A percentile compares a stretch with the other conserved stretches of the same genome.
phyloP scores from a whole-genome alignment of 2,888 invertebrate species.

The Tupiocoris notatus region DNA sequence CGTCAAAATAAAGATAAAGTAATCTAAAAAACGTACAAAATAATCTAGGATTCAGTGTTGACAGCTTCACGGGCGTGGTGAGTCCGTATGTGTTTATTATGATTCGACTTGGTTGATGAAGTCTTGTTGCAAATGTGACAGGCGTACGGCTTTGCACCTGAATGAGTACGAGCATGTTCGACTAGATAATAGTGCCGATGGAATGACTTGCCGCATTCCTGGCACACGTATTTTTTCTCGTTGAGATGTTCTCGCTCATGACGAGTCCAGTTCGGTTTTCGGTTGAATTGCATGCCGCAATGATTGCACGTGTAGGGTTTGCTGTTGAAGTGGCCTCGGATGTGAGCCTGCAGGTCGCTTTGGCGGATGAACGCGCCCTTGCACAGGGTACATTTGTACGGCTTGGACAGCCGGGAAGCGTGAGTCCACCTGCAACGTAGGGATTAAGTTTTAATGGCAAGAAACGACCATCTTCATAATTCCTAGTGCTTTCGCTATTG shows the following conservation, averaged over 20 bases:
- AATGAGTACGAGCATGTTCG: conserved; percentile 83
- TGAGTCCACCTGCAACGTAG: conserved; percentile 74
- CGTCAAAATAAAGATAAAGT: too few relatives aligned
- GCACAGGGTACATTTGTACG: conserved; percentile 79
- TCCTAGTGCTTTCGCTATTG: too few relatives aligned
- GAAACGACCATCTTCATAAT: too few relatives aligned
- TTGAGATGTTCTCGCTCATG: conserved; percentile 82
- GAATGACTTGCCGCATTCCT: conserved; percentile 77
- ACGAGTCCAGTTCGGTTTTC: conserved; percentile 83
- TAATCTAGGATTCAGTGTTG: conserved; percentile 68
- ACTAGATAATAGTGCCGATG: conserved; percentile 84
- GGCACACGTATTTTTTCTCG: conserved; percentile 70
- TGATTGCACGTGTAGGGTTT: conserved; percentile 85
- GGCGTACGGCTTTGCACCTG: conserved; percentile 75
- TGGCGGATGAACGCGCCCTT: conserved; percentile 81
- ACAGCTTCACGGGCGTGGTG: conserved; percentile 86
- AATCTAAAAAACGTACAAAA: too few relatives aligned
- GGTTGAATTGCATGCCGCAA: conserved; percentile 84
- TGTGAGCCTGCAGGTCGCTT: conserved; percentile 76
- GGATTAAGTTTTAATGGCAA: too few relatives aligned
- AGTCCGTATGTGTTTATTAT: conserved; percentile 85
- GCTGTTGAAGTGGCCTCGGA: conserved; percentile 80
- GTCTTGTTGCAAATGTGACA: conserved; percentile 88
- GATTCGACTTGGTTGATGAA: conserved; percentile 85
- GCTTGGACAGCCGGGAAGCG: conserved; percentile 76